These are phyloP conservation scores for Orchesella flavescens DNA, from an alignment of 2,888 invertebrate genomes.

Conservation along the genomic window DNA sequence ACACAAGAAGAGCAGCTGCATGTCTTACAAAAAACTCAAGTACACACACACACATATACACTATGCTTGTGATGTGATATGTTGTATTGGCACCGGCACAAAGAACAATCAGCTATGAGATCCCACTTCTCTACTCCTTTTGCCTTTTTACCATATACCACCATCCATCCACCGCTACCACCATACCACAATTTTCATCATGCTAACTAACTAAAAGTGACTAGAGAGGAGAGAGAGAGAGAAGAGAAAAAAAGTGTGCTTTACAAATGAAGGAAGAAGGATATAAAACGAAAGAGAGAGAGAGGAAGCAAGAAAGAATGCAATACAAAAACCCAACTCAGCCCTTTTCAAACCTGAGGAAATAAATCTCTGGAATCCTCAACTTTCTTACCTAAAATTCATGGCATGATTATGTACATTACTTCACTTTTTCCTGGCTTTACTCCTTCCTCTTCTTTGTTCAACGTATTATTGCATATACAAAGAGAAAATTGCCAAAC, in stretches of 20 bases:
- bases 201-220: slow-evolving; percentile 39
- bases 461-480: background rate
- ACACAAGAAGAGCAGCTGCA: slow-evolving; percentile 50
- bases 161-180: slow-evolving; percentile 8
- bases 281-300: background rate
- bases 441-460: background rate
- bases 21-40: slow-evolving; percentile 38
- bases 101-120: slow-evolving; percentile 30
- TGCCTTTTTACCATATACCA: background rate
- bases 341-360: slow-evolving; percentile 51
- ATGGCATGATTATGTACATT: slow-evolving; percentile 23
- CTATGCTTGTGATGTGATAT: slow-evolving; percentile 6
- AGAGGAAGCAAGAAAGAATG: slow-evolving; percentile 27
- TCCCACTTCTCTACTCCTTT: too few relatives aligned
- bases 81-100: slow-evolving; percentile 44
- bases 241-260: slow-evolving; percentile 23
- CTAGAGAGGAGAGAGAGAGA: background rate
- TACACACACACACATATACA: too few relatives aligned
- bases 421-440: background rate
- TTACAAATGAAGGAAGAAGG: slow-evolving; percentile 5
- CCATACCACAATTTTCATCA: slow-evolving; percentile 30
- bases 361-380: slow-evolving; percentile 56
- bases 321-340: slow-evolving; percentile 47
- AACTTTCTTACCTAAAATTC: slow-evolving; percentile 39
- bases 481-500: slow-evolving; percentile 31